Percentiles rank a stretch among this genome's conserved stretches.
These are phyloP conservation scores for Apteryx owenii DNA, from an alignment of 2,113 vertebrate genomes.

Conservation along the genomic window DNA sequence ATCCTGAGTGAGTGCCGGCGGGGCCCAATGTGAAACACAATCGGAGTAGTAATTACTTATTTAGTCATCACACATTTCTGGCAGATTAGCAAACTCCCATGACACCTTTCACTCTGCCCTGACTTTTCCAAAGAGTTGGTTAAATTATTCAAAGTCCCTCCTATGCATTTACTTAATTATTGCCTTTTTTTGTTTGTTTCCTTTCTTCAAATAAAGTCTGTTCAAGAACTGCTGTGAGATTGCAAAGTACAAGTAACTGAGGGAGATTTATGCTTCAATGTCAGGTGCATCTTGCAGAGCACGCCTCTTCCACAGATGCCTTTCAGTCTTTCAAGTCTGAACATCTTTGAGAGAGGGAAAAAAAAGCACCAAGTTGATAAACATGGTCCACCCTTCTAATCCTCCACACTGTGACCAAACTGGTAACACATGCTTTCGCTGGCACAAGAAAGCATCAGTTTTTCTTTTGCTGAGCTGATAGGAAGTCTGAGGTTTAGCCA, in stretches of 20 bases:
- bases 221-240: not conserved
- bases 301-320: not conserved
- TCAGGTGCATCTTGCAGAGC: not conserved
- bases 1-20: not conserved
- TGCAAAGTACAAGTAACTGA: not conserved
- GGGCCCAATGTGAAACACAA: not conserved
- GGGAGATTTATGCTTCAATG: not conserved
- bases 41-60: not conserved
- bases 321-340: not conserved
- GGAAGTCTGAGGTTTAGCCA: not conserved
- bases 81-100: not conserved
- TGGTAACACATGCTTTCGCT: rapidly evolving
- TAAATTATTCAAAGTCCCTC: not conserved
- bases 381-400: not conserved
- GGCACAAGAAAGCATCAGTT: not conserved
- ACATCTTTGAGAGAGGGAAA: not conserved
- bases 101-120: not conserved
- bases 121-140: not conserved
- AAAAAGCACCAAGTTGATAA: not conserved
- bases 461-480: not conserved
- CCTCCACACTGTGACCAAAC: not conserved
- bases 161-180: not conserved
- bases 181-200: not conserved
- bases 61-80: constrained; percentile 28
- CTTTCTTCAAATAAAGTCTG: not conserved